Percentiles rank a stretch among this genome's conserved stretches.
These are phyloP conservation scores for Sanderia malayensis DNA, from an alignment of 30 jellyfish, hydroid and myxozoan species.

Conservation along the genomic window DNA sequence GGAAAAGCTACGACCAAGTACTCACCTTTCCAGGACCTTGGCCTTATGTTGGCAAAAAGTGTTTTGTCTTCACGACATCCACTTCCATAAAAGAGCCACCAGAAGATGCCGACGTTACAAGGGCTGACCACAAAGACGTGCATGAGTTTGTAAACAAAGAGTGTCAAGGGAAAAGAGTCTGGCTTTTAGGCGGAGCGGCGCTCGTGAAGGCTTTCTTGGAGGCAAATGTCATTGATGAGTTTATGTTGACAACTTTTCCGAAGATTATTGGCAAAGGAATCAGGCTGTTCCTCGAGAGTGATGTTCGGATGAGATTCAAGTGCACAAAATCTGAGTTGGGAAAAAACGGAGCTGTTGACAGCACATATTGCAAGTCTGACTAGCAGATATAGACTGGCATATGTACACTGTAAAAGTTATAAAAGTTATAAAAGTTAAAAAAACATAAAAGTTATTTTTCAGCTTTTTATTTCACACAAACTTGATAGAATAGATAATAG, in stretches of 20 bases:
- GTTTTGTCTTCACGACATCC: conserved; percentile 36
- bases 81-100: conserved; percentile 32
- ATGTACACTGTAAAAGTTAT: too few relatives aligned
- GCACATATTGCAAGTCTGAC: too few relatives aligned
- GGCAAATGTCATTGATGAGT: conserved; percentile 39
- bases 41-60: conserved; percentile 50
- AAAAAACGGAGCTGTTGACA: conserved; percentile 22
- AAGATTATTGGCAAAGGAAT: conserved; percentile 49
- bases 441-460: too few relatives aligned
- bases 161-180: conserved; percentile 32
- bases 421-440: too few relatives aligned
- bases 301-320: conserved; percentile 5
- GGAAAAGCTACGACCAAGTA: conserved; percentile 36
- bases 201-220: conserved; percentile 27
- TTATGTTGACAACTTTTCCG: conserved; percentile 32
- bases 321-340: conserved; percentile 24
- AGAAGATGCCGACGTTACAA: conserved; percentile 27
- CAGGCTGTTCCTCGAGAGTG: conserved; percentile 25
- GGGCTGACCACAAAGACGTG: conserved; percentile 37
- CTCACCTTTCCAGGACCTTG: conserved; percentile 47
- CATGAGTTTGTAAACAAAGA: conserved; percentile 18
- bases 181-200: conserved; percentile 57
- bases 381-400: too few relatives aligned
- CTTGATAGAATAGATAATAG: too few relatives aligned
- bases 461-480: too few relatives aligned